phyloP scores from a whole-genome alignment of 2,113 vertebrate genomes.

The Corynorhinus townsendii region DNA sequence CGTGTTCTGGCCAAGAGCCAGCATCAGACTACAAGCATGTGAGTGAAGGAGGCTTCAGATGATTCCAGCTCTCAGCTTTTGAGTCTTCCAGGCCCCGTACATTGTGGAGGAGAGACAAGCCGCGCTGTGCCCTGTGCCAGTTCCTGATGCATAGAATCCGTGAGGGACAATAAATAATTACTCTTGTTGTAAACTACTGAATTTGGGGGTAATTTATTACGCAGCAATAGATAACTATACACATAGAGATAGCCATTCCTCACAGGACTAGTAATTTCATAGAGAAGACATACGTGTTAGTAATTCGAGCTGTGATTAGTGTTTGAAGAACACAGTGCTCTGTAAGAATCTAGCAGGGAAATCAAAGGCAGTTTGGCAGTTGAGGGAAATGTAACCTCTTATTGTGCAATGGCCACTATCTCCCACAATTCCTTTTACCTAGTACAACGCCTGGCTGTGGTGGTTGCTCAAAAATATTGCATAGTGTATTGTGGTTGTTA shows the following conservation, averaged over 20 bases:
- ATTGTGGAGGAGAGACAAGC: neutral
- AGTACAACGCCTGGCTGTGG: neutral
- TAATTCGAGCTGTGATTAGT: neutral
- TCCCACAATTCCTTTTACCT: constrained; percentile 31
- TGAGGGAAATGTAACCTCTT: constrained; percentile 1
- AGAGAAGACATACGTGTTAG: neutral
- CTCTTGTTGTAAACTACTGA: neutral
- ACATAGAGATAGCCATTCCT: neutral
- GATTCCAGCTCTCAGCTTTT: neutral
- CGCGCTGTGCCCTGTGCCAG: neutral
- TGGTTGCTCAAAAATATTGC: constrained; percentile 51
- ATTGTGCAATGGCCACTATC: constrained; percentile 40
- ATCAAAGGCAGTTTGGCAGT: constrained; percentile 4
- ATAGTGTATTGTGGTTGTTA: constrained; percentile 40
- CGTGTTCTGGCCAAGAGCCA: neutral
- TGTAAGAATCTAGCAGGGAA: neutral
- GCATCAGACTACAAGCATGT: neutral
- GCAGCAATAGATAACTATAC: neutral
- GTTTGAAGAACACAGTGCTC: neutral
- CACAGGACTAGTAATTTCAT: neutral
- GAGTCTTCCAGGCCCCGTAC: neutral
- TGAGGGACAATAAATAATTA: neutral
- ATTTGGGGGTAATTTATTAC: neutral
- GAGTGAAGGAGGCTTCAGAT: neutral
- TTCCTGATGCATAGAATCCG: neutral